Evolutionary conservation across 2,113 vertebrate genomes (phyloP).

Genomic region (Leptosomus discolor): DNA sequence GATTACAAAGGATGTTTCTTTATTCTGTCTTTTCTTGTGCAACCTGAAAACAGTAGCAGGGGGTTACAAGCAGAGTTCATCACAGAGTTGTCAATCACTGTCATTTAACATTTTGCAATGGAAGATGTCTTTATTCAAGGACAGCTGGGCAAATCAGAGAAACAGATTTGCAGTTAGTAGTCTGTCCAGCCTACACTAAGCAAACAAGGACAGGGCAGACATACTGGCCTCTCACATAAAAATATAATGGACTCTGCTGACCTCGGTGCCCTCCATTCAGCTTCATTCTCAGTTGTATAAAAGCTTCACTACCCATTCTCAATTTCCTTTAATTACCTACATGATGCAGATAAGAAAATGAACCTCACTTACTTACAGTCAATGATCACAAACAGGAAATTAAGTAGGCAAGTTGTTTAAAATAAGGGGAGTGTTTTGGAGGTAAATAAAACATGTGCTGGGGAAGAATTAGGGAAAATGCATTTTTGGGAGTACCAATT

Average conservation of each 20-base stretch:
- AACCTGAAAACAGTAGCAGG: slow-evolving; percentile 84
- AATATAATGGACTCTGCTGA: slow-evolving; percentile 84
- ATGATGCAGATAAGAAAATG: slow-evolving; percentile 88
- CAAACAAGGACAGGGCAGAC: slow-evolving; percentile 83
- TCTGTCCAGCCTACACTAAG: slow-evolving; percentile 82
- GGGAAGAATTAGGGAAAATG: neutral
- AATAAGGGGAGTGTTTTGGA: slow-evolving; percentile 74
- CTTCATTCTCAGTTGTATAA: slow-evolving; percentile 82
- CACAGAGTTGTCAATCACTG: slow-evolving; percentile 83
- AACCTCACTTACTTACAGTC: slow-evolving; percentile 80
- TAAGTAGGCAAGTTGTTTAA: slow-evolving; percentile 80
- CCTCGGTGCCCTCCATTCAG: slow-evolving; percentile 82
- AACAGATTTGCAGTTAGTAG: slow-evolving; percentile 84
- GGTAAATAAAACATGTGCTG: slow-evolving; percentile 72
- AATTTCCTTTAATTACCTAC: slow-evolving; percentile 92
- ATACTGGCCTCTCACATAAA: slow-evolving; percentile 78
- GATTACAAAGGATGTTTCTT: slow-evolving; percentile 83
- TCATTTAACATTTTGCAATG: slow-evolving; percentile 81
- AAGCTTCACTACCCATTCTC: slow-evolving; percentile 86
- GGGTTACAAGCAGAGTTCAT: slow-evolving; percentile 81
- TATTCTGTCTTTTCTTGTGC: slow-evolving; percentile 79
- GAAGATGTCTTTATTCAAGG: slow-evolving; percentile 83
- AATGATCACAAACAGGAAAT: slow-evolving; percentile 84
- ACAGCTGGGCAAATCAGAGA: slow-evolving; percentile 87
- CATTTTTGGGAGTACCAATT: slow-evolving; percentile 46